phyloP scores from a whole-genome alignment of 2,113 vertebrate genomes.

The Brachirus orientalis region DNA sequence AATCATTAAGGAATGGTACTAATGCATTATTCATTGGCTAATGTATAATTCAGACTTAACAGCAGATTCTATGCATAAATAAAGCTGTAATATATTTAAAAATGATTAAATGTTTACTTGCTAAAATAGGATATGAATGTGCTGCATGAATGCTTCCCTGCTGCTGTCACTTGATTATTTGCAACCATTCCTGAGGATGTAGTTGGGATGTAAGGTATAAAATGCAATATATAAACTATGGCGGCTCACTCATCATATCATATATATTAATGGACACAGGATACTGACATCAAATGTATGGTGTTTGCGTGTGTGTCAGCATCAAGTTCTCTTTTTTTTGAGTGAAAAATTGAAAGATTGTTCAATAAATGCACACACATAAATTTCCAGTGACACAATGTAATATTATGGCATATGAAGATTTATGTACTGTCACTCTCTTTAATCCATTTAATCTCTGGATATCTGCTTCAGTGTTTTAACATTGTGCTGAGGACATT shows the following conservation, averaged over 20 bases:
- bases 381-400: slow-evolving; percentile 1
- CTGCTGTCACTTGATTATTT: slow-evolving; percentile 50
- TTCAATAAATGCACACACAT: slow-evolving; percentile 24
- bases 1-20: slow-evolving; percentile 80
- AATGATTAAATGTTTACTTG: slow-evolving; percentile 82
- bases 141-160: slow-evolving; percentile 46
- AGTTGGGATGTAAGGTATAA: slow-evolving; percentile 13
- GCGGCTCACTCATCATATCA: slow-evolving; percentile 42
- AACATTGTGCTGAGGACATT: slow-evolving; percentile 16
- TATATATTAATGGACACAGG: slow-evolving; percentile 21
- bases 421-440: slow-evolving; percentile 18
- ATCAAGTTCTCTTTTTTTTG: too few species aligned
- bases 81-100: slow-evolving; percentile 81
- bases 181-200: slow-evolving; percentile 31
- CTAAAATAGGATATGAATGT: slow-evolving; percentile 77
- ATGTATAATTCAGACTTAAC: slow-evolving; percentile 86
- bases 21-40: slow-evolving; percentile 83
- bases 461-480: slow-evolving; percentile 27
- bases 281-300: slow-evolving; percentile 11
- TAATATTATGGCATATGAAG: slow-evolving; percentile 17
- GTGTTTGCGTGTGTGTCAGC: too few species aligned
- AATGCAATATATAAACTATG: slow-evolving; percentile 23
- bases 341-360: slow-evolving; percentile 19
- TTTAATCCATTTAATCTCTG: slow-evolving; percentile 6
- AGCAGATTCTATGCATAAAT: slow-evolving; percentile 87